A percentile compares a stretch with the other conserved stretches of the same genome.
These are phyloP conservation scores for Scaeva pyrastri DNA, from an alignment of 2,888 invertebrate species.

Conservation along the genomic window DNA sequence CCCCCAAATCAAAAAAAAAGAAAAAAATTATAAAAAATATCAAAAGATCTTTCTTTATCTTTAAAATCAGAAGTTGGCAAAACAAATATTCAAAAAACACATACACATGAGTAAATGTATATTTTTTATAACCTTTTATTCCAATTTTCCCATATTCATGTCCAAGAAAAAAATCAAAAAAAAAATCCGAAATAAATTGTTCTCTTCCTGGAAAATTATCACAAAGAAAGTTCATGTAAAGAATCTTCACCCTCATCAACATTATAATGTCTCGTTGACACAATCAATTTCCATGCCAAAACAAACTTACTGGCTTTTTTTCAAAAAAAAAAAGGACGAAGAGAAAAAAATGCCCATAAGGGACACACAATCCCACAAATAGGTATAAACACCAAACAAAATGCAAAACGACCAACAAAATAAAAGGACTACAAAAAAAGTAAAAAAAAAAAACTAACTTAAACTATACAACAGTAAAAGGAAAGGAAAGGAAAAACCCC, in stretches of 20 bases:
- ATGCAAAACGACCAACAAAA: conserved; percentile 39
- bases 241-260: conserved; percentile 32
- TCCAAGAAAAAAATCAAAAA: background rate
- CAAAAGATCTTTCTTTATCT: conserved; percentile 18
- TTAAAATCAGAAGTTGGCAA: conserved; percentile 26
- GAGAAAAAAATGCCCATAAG: conserved; percentile 1
- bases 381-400: conserved; percentile 37
- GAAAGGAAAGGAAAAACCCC: conserved; percentile 37
- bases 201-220: conserved; percentile 41
- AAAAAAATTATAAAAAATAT: background rate
- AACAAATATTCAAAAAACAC: background rate
- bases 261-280: conserved; percentile 46
- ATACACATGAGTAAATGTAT: background rate
- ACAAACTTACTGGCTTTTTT: conserved; percentile 38
- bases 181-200: conserved; percentile 19
- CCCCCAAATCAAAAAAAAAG: background rate
- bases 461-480: conserved; percentile 7
- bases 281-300: conserved; percentile 62
- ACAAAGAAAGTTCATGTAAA: conserved; percentile 35
- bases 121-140: background rate
- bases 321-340: background rate
- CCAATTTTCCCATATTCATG: background rate
- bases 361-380: conserved; percentile 38
- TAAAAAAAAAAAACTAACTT: background rate
- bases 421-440: background rate